Evolutionary conservation across 2,113 vertebrate species (phyloP), one percentile per base, ranked within the genome.

Genomic region (Thunnus thynnus): DNA sequence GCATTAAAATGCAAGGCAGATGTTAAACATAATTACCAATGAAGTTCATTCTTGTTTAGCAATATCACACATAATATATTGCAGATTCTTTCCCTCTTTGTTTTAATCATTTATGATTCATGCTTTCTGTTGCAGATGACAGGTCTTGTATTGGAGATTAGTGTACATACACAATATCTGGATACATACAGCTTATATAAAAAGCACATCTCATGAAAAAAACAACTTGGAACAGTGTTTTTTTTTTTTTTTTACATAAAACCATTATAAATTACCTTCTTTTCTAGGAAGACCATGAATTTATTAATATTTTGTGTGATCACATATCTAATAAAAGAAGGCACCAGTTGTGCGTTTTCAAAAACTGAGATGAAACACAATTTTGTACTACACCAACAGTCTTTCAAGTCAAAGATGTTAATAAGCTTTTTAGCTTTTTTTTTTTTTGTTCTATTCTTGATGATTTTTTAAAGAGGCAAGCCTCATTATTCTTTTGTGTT

Each of bases 1-100:
- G 44, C 65, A 76, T 84, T 77, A 72, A 83, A 87, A 86, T 74
- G 30, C 51, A 86, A 85, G 80, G 46, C 50, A 46, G 14, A 64
- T 79, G 60, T 18, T 52, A 69, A 72, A 76, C 22, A 74, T 82
- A 76, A 88, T 72, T 76, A 61, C 22, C 13, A 58, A 32, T 64
- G 44, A 30, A 54, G 66, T 84, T 47, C 30, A 67, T 13, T 66
- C 55, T 41, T 52, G 61, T 78, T 72, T 63, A 27, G 50, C 41
- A 56, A 50, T 47, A 76, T 54, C 9, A 54, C 17, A 1, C 22
- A 17, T 63, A 36, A 55, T 66, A 25, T 47, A 4, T 46, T 22
- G 0, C 46, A 55, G 67, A 32, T 62, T 80, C 73, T 62, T 48
- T 56, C 20, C 36, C 1, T 63, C 64, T 63, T 79, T 46, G 12